Evolutionary conservation across 2,888 invertebrate species (phyloP).

Genomic region (Ligdia adustata): DNA sequence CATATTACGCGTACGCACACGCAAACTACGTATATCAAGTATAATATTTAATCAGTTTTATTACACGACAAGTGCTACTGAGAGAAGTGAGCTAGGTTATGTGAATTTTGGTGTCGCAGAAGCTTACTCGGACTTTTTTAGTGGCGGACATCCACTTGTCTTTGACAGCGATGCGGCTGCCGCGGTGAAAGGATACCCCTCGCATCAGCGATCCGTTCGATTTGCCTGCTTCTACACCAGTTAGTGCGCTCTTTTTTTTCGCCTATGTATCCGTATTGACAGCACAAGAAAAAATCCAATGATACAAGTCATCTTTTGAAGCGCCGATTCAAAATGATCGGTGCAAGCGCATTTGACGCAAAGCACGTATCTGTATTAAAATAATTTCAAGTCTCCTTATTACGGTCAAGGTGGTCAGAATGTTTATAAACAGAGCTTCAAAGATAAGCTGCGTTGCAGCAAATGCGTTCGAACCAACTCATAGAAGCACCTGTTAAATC

Average conservation of each 20-base stretch:
- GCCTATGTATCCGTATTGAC: constrained; percentile 72
- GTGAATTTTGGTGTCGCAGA: constrained; percentile 36
- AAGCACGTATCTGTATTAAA: too few species aligned
- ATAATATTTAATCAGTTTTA: constrained; percentile 21
- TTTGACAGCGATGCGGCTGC: constrained; percentile 76
- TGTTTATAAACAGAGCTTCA: too few species aligned
- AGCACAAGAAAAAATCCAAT: constrained; percentile 58
- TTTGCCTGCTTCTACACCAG: constrained; percentile 86
- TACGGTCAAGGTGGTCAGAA: too few species aligned
- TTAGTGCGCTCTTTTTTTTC: constrained; percentile 86
- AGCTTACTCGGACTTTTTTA: constrained; percentile 91
- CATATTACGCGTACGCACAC: constrained; percentile 10
- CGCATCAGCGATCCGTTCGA: constrained; percentile 85
- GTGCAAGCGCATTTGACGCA: constrained; percentile 9
- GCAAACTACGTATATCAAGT: background rate
- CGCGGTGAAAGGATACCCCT: constrained; percentile 86
- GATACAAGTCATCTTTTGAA: constrained; percentile 28
- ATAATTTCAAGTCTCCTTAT: too few species aligned
- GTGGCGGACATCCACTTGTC: constrained; percentile 88
- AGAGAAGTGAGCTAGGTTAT: constrained; percentile 13
- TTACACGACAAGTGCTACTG: constrained; percentile 34
- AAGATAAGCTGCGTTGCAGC: too few species aligned
- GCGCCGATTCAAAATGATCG: constrained; percentile 10
- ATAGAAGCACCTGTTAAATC: constrained; percentile 17
- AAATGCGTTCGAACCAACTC: constrained; percentile 17